Evolutionary conservation across 1,140 invertebrate species (phyloP).

Genomic region (Platorchestia sp.): DNA sequence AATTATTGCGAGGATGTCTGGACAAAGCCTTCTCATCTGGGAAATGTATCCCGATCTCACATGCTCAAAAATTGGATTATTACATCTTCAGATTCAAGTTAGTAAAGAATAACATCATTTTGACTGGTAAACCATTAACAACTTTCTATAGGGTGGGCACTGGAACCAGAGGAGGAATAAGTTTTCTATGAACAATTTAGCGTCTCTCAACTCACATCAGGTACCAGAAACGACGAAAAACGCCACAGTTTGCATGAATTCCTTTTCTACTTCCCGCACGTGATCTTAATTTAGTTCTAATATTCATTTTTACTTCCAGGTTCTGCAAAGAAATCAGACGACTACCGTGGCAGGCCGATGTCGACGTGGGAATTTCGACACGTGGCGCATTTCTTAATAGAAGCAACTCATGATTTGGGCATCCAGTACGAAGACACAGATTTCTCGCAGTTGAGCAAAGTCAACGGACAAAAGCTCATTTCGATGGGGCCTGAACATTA

Average conservation of each 20-base stretch:
- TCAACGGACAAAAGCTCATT: constrained; percentile 47
- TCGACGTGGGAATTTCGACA: constrained; percentile 36
- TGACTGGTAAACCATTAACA: not conserved
- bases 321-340: constrained; percentile 14
- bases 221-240: not conserved
- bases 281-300: not conserved
- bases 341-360: constrained; percentile 41
- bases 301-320: not conserved
- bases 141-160: not conserved
- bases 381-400: constrained; percentile 49
- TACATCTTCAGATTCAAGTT: not conserved
- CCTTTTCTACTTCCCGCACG: not conserved
- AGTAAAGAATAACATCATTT: not conserved
- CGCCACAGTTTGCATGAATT: not conserved
- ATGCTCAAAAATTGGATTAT: not conserved
- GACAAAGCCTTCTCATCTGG: not conserved
- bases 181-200: not conserved
- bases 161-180: not conserved
- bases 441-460: constrained; percentile 45
- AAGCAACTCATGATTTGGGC: constrained; percentile 41
- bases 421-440: constrained; percentile 49
- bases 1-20: not conserved
- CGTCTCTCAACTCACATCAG: not conserved
- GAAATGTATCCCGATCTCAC: not conserved
- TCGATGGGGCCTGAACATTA: constrained; percentile 46